These are phyloP conservation scores for Rana temporaria DNA, from an alignment of 2,113 vertebrate genomes.

Conservation along the genomic window DNA sequence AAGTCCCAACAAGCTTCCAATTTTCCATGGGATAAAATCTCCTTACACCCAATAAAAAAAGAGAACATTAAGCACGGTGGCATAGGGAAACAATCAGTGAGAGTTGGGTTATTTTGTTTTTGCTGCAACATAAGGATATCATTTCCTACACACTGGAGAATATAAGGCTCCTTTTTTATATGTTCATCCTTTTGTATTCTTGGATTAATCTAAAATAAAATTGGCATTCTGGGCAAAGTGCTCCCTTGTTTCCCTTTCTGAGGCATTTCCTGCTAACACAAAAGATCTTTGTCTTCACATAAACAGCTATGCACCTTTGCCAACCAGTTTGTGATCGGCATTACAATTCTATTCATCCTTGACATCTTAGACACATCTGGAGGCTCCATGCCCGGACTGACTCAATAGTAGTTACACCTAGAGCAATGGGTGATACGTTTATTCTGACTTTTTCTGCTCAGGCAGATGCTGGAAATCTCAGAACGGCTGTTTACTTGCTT, in stretches of 20 bases:
- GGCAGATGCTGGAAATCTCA: not conserved
- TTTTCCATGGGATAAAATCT: no score
- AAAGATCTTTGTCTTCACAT: conserved; percentile 39
- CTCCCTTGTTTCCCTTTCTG: conserved; percentile 3
- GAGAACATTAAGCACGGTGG: not conserved
- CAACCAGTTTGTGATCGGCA: conserved; percentile 20
- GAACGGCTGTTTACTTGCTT: not conserved
- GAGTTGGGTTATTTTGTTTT: not conserved
- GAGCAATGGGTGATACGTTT: conserved; percentile 8
- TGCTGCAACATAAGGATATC: not conserved
- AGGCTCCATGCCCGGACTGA: conserved; percentile 3
- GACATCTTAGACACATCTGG: conserved; percentile 43
- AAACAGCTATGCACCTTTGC: conserved; percentile 35
- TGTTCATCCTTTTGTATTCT: conserved; percentile 1
- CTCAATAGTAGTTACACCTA: conserved; percentile 1
- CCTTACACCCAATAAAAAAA: not conserved
- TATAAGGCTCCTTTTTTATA: not conserved
- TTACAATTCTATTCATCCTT: conserved; percentile 28
- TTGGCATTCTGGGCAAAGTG: conserved; percentile 13
- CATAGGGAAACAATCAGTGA: not conserved
- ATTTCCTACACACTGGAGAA: not conserved
- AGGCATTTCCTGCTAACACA: conserved; percentile 42
- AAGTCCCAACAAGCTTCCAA: no score
- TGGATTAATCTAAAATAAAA: not conserved
- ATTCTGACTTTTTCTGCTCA: not conserved